Evolutionary conservation across 2,797 vertebrate species (phyloP).

Genomic region (Cynopterus sphinx): DNA sequence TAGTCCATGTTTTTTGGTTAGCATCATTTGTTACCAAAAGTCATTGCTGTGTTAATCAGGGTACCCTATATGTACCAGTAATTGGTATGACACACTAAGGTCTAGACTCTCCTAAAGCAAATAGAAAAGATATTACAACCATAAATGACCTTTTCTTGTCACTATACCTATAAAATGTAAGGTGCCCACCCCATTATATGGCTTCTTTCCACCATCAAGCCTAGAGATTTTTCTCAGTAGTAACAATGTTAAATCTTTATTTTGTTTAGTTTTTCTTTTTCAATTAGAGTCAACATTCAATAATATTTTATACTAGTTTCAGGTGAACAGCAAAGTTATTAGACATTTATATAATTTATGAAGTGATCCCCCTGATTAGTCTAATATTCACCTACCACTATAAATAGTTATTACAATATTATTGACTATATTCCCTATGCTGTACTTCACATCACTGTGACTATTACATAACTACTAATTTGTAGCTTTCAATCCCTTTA

Average conservation of each 20-base stretch:
- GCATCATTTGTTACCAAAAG: constrained; percentile 19
- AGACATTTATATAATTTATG: too few species aligned
- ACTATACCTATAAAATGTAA: constrained; percentile 20
- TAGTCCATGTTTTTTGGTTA: neutral
- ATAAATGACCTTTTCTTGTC: neutral
- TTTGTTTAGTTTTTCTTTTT: neutral
- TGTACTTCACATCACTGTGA: too few species aligned
- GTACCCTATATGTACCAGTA: neutral
- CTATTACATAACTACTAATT: too few species aligned
- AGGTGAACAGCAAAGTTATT: too few species aligned
- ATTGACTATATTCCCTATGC: too few species aligned
- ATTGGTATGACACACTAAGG: neutral
- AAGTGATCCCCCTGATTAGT: too few species aligned
- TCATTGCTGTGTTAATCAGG: neutral
- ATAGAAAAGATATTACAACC: neutral
- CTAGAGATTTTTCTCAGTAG: neutral
- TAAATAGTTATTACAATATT: too few species aligned
- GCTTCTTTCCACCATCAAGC: neutral
- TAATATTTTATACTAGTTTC: too few species aligned
- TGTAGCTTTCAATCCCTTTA: too few species aligned
- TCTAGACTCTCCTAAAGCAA: constrained; percentile 30
- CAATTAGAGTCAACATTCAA: too few species aligned
- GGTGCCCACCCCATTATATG: neutral
- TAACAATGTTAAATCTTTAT: neutral
- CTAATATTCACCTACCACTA: too few species aligned